Base-by-base conservation (phyloP, 30 jellyfish, hydroid and myxozoan genomes). In the Aurelia sp. region DNA sequence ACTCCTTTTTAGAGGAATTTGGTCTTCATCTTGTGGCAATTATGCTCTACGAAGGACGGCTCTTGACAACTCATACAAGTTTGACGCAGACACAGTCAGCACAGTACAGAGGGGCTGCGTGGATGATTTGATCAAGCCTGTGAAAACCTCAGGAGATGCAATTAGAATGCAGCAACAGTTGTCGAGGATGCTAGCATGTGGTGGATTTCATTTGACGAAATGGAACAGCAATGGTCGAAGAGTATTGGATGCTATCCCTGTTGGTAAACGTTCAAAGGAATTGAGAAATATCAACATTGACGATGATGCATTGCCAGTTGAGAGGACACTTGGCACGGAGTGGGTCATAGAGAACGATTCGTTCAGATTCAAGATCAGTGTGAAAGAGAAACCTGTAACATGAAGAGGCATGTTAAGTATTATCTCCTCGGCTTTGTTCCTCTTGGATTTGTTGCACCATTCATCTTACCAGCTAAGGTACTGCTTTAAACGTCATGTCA, bases 401-500 rank as follows among this genome's bases (percentile, higher is more conserved):
- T 4, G 87, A 55, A 66, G 82, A 77, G 91, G 67, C 67, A 16
- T 85, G 65, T 55, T 85, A 55, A 48, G 71, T 33, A 74, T 75
- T 76, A 69, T 85, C 55, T 64, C 86, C 15, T 73, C 95, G 0
- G 37, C 74, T 35, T 71, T 66, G 95, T 74, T 65, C 95, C 90
- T 8, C 57, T 85, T 61, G 95, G 95, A 33, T 85, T 85, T 51
- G 89, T 74, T 44, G 82, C 89, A 48, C 89, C 90, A 13, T 63
- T 85, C 74, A 63, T 66, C 53, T 85, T 85, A 27, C 78, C 70
- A 85, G 90, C 89, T 40, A 63, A 86, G 84, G 74, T 19, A 51
- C 27, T 86, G 18, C 85, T 86, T 11, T 91, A 85, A 74, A 65
- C 30, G 67, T 82, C 78, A 5, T 68, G 78, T 70, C 69, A 19